Evolutionary conservation across 1,140 invertebrate genomes (phyloP).

Genomic region (Sesamia nonagrioides): DNA sequence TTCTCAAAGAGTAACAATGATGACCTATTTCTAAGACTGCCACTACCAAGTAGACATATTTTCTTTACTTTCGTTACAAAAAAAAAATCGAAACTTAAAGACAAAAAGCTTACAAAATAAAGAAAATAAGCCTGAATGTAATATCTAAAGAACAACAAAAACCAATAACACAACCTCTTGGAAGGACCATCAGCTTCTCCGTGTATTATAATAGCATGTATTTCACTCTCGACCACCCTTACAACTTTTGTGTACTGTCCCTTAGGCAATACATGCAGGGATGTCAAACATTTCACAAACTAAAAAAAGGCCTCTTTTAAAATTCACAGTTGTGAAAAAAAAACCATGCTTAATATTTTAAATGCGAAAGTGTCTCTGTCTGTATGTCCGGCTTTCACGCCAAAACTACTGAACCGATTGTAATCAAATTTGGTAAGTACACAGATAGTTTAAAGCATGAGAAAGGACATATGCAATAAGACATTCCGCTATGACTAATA

Average conservation of each 20-base stretch:
- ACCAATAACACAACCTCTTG: neutral
- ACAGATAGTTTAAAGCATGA: too few relatives aligned
- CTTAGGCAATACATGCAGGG: conserved; percentile 9
- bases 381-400: too few relatives aligned
- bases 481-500: too few relatives aligned
- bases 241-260: conserved; percentile 31
- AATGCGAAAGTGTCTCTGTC: too few relatives aligned
- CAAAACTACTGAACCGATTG: too few relatives aligned
- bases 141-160: neutral
- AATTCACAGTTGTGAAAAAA: neutral
- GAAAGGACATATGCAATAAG: too few relatives aligned
- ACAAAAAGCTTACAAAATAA: neutral
- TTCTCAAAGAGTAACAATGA: too few relatives aligned
- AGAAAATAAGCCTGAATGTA: neutral
- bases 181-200: neutral
- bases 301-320: neutral
- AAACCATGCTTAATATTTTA: too few relatives aligned
- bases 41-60: too few relatives aligned
- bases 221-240: neutral
- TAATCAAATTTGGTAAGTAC: too few relatives aligned
- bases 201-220: conserved; percentile 26
- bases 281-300: neutral
- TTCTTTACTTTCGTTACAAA: too few relatives aligned
- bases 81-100: neutral
- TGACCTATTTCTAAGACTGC: too few relatives aligned